These are phyloP conservation scores for Madoqua kirkii DNA, from an alignment of 2,113 vertebrate genomes.

Conservation along the genomic window DNA sequence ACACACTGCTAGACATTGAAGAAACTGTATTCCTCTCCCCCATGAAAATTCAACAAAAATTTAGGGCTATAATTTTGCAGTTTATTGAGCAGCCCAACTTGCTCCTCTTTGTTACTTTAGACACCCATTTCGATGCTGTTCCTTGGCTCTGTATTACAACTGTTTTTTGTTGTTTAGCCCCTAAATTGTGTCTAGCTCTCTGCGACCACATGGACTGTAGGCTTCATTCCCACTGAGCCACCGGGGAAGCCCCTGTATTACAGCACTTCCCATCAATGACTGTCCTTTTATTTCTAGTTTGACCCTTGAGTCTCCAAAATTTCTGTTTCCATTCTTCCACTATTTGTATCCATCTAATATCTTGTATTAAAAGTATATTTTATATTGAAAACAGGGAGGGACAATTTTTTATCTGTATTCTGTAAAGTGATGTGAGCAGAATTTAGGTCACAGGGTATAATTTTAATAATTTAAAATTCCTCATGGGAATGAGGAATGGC, in stretches of 20 bases:
- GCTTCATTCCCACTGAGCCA: background rate
- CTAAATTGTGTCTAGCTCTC: background rate
- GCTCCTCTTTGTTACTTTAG: background rate
- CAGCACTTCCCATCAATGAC: background rate
- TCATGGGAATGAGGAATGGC: background rate
- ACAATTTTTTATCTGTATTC: background rate
- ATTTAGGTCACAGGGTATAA: background rate
- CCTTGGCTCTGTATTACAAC: background rate
- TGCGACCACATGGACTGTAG: background rate
- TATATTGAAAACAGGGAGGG: background rate
- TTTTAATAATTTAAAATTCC: background rate
- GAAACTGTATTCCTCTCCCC: background rate
- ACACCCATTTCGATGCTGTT: background rate
- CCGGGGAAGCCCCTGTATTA: background rate
- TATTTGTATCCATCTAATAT: background rate
- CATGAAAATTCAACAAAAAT: background rate
- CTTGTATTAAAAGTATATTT: background rate
- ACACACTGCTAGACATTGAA: background rate
- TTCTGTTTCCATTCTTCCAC: background rate
- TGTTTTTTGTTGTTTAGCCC: background rate
- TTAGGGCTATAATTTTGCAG: background rate
- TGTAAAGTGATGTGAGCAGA: background rate
- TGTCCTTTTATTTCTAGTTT: background rate
- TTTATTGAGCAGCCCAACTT: background rate
- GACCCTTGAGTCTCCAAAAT: background rate